A percentile compares a stretch with the other conserved stretches of the same genome.
These are phyloP conservation scores for Argentina silus DNA, from an alignment of 2,797 vertebrate species.

Conservation along the genomic window DNA sequence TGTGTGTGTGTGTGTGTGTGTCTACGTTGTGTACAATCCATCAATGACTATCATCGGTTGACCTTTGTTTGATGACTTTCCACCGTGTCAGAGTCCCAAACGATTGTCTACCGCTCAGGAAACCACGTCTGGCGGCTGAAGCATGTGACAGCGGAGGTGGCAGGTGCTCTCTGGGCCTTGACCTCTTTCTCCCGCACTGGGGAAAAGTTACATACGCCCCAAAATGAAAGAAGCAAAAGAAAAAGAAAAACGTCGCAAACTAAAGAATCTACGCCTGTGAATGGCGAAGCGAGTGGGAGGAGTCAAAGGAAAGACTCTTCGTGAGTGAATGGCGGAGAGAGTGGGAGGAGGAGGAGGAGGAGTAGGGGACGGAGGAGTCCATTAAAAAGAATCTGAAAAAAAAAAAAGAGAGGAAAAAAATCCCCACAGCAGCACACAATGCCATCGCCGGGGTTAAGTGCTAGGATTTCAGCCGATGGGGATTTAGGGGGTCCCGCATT, in stretches of 20 bases:
- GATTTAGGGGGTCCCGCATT: constrained; percentile 75
- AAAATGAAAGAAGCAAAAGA: constrained; percentile 3
- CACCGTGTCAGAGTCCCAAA: too few relatives aligned
- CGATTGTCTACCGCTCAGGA: neutral
- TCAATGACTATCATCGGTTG: too few relatives aligned
- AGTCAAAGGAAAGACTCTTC: neutral
- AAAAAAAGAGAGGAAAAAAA: constrained; percentile 45
- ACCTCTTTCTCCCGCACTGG: constrained; percentile 55
- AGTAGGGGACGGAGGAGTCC: constrained; percentile 59
- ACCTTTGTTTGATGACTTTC: too few relatives aligned
- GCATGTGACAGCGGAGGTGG: constrained; percentile 31
- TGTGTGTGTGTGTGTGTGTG: neutral
- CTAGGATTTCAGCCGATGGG: constrained; percentile 83
- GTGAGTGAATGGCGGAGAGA: constrained; percentile 33
- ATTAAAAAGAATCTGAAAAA: constrained; percentile 63
- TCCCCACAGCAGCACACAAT: constrained; percentile 76
- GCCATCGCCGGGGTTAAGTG: constrained; percentile 83
- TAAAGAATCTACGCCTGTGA: constrained; percentile 57
- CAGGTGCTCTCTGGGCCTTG: constrained; percentile 51
- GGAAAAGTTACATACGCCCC: constrained; percentile 52
- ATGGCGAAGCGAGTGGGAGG: constrained; percentile 45
- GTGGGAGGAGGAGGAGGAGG: constrained; percentile 49
- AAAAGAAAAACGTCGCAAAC: constrained; percentile 34
- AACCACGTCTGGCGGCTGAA: constrained; percentile 30
- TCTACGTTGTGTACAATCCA: neutral